phyloP scores from a whole-genome alignment of 2,888 invertebrate species.

The Saturnia japonica region DNA sequence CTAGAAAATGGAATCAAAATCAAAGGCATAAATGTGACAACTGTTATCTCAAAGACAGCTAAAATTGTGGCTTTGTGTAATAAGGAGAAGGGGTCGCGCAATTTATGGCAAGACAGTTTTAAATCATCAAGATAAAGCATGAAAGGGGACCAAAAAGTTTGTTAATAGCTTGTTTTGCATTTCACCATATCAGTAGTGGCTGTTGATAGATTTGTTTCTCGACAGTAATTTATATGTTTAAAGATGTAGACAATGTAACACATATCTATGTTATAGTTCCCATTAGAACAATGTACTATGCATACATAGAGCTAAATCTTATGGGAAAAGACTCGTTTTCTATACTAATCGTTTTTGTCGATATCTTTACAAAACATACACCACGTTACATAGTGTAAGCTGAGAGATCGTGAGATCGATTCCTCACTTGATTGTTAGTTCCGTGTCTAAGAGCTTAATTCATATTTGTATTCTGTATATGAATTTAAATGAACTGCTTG shows the following conservation, averaged over 20 bases:
- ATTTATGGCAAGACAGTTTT: too few species aligned
- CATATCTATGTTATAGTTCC: conserved; percentile 19
- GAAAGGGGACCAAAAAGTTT: background rate
- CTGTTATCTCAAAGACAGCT: background rate
- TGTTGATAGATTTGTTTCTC: background rate
- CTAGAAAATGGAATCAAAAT: too few species aligned
- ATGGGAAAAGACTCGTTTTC: conserved; percentile 17
- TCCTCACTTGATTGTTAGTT: background rate
- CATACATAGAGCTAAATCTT: background rate
- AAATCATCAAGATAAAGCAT: background rate
- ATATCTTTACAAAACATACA: background rate
- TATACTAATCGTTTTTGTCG: conserved; percentile 10
- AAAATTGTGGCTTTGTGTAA: background rate
- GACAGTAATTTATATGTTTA: background rate
- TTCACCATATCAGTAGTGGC: background rate
- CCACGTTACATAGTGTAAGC: background rate
- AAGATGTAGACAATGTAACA: background rate
- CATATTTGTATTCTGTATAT: background rate
- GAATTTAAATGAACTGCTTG: background rate
- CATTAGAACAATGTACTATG: conserved; percentile 1
- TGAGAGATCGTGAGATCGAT: background rate
- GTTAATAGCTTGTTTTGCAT: background rate
- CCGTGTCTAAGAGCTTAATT: background rate
- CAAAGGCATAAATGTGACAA: background rate
- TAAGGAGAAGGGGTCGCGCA: background rate